Percentiles rank a stretch among this genome's conserved stretches.
Conservation (phyloP, 2,113 vertebrate species). For the Bujurquina vittata region DNA sequence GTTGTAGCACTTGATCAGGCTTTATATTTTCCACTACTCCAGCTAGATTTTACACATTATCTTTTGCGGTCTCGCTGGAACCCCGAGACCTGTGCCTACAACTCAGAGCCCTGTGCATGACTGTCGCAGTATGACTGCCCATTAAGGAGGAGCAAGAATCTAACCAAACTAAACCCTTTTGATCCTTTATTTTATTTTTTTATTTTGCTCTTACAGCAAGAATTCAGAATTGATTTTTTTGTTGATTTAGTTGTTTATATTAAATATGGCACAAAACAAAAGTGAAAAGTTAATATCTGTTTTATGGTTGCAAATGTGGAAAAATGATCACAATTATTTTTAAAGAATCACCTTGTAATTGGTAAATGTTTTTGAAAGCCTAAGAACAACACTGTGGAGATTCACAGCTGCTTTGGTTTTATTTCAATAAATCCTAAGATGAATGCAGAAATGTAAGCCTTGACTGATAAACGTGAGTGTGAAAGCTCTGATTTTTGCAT, state of each 20-base stretch:
- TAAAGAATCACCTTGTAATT: not conserved
- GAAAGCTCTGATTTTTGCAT: not conserved
- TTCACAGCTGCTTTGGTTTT: too few relatives aligned
- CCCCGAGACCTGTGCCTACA: not conserved
- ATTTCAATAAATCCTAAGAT: not conserved
- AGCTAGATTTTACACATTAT: not conserved
- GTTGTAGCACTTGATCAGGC: not conserved
- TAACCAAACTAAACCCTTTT: not conserved
- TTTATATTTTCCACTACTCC: not conserved
- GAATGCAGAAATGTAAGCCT: not conserved
- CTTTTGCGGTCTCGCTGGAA: not conserved
- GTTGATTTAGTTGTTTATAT: not conserved
- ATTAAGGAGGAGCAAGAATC: not conserved
- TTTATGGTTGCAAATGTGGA: not conserved
- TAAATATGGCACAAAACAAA: not conserved
- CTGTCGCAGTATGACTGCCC: not conserved
- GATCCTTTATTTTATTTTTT: too few relatives aligned
- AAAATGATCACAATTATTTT: not conserved
- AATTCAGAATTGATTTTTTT: not conserved
- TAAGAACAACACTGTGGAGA: not conserved
- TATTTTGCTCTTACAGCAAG: not conserved
- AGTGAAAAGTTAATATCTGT: not conserved
- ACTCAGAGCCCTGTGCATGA: not conserved
- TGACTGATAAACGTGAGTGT: not conserved
- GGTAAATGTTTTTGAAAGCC: not conserved